Conservation (phyloP, 2,113 vertebrate genomes). For the Echinops telfairi region DNA sequence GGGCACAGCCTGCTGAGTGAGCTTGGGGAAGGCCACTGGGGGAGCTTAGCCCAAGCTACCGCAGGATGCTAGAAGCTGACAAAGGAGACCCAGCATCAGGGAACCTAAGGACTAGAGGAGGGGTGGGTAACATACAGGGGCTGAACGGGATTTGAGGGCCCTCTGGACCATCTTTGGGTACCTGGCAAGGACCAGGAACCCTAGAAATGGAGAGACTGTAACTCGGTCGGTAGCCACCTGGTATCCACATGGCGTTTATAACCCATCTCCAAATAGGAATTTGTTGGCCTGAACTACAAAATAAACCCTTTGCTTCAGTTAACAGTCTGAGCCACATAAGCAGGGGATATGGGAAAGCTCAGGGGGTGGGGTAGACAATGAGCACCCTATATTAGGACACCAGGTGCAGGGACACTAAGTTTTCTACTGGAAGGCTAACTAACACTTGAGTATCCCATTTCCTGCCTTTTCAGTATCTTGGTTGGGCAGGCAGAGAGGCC, state of each 20-base stretch:
- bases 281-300: constrained; percentile 51
- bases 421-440: not conserved
- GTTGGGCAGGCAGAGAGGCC: not conserved
- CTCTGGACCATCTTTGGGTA: constrained; percentile 22
- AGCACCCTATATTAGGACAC: not conserved
- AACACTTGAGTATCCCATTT: not conserved
- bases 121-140: not conserved
- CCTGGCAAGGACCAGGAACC: not conserved
- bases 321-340: constrained; percentile 21
- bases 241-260: not conserved
- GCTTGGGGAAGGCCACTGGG: not conserved
- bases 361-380: not conserved
- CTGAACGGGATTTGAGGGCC: not conserved
- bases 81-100: not conserved
- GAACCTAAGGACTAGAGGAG: not conserved
- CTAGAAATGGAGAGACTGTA: constrained; percentile 28
- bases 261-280: constrained; percentile 38
- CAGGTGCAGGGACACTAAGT: not conserved
- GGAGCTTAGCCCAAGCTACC: not conserved
- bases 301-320: constrained; percentile 9
- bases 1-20: constrained; percentile 13
- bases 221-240: not conserved
- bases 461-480: constrained; percentile 34
- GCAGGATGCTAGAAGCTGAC: not conserved
- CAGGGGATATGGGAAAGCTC: not conserved